Evolutionary conservation across 2,113 vertebrate genomes (phyloP).

Genomic region (Malaclemys terrapin): DNA sequence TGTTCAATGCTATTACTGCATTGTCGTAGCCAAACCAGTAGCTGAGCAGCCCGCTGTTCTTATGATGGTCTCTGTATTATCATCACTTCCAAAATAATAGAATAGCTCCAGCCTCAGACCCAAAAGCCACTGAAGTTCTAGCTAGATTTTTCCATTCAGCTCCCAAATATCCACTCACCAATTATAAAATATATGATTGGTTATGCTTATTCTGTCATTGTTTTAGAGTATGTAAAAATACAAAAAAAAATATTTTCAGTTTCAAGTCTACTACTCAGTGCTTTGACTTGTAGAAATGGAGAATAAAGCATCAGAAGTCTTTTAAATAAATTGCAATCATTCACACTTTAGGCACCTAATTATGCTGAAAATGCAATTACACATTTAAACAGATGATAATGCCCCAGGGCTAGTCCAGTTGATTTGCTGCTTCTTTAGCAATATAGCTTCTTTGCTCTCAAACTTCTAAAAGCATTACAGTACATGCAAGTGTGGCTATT

Average conservation of each 20-base stretch:
- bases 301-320: not conserved
- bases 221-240: not conserved
- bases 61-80: not conserved
- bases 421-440: constrained; percentile 25
- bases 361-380: constrained; percentile 49
- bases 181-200: not conserved
- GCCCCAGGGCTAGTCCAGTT: constrained; percentile 15
- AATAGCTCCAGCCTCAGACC: not conserved
- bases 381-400: constrained; percentile 38
- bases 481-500: not conserved
- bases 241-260: not conserved
- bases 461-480: not conserved
- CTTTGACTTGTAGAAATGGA: not conserved
- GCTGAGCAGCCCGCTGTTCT: not conserved
- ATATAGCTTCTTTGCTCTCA: not conserved
- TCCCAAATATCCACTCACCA: not conserved
- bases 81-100: not conserved
- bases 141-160: not conserved
- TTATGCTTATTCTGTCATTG: not conserved
- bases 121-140: not conserved
- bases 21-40: not conserved
- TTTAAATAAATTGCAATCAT: not conserved
- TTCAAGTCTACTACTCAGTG: not conserved
- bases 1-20: not conserved
- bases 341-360: constrained; percentile 34